A percentile compares a stretch with the other conserved stretches of the same genome.
These are phyloP conservation scores for Muschampia plurimacula DNA, from an alignment of 2,888 invertebrate species.

Conservation along the genomic window DNA sequence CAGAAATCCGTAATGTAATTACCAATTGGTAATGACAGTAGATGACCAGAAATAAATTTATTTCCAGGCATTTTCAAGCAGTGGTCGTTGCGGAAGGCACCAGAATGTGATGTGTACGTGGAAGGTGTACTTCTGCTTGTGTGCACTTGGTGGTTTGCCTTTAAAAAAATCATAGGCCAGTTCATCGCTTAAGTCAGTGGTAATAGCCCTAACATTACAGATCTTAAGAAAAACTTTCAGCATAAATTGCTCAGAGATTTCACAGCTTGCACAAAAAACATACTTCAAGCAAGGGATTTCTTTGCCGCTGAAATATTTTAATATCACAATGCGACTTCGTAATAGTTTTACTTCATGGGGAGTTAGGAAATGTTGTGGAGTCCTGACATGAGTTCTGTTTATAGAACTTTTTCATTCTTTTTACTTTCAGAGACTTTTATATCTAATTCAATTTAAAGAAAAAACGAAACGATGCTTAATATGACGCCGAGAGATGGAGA, in stretches of 20 bases:
- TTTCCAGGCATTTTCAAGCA: too few relatives aligned
- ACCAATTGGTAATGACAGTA: too few relatives aligned
- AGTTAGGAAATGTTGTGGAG: conserved; percentile 8
- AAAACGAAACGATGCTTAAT: not conserved
- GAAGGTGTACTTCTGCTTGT: too few relatives aligned
- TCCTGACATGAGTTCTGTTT: conserved; percentile 1
- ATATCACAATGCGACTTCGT: conserved; percentile 34
- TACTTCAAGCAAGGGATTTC: not conserved
- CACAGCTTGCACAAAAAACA: conserved; percentile 13
- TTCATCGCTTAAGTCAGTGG: not conserved
- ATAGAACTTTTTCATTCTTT: not conserved
- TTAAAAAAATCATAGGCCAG: not conserved
- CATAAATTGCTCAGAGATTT: conserved; percentile 28
- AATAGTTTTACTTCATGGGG: conserved; percentile 16
- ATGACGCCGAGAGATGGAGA: not conserved
- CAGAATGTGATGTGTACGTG: too few relatives aligned
- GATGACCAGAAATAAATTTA: too few relatives aligned
- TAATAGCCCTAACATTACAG: conserved; percentile 15
- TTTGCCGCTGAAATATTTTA: conserved; percentile 20
- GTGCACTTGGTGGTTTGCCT: too few relatives aligned
- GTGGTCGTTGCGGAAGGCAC: too few relatives aligned
- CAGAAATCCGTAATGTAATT: too few relatives aligned
- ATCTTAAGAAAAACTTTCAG: conserved; percentile 22
- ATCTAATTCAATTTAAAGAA: not conserved
- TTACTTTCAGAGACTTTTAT: not conserved